A percentile compares a stretch with the other conserved stretches of the same genome.
These are phyloP conservation scores for Vulpes vulpes DNA, from an alignment of 2,113 vertebrate species.

Conservation along the genomic window DNA sequence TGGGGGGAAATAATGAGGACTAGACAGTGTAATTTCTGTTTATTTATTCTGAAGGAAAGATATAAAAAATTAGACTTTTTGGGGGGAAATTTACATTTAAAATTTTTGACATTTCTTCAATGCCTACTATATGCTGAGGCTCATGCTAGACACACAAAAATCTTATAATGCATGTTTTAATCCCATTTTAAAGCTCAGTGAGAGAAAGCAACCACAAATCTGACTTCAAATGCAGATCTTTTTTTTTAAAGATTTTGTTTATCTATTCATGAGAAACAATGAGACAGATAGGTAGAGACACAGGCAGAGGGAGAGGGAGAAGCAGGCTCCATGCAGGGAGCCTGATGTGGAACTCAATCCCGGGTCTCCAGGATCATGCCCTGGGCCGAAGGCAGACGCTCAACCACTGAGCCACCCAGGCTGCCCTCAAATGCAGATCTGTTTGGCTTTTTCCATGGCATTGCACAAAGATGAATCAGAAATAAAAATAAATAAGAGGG, in stretches of 20 bases:
- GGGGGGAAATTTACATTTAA: neutral
- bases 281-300: too few species aligned
- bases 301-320: too few species aligned
- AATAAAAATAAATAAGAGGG: conserved; percentile 37
- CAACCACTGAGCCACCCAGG: too few species aligned
- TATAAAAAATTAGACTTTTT: neutral
- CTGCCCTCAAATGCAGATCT: neutral
- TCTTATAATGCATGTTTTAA: neutral
- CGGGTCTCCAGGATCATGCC: too few species aligned
- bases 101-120: neutral
- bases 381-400: too few species aligned
- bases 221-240: neutral
- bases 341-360: too few species aligned
- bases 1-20: neutral
- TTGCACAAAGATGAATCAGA: neutral
- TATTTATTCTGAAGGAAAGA: neutral
- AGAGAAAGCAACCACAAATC: neutral
- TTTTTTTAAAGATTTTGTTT: neutral
- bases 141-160: neutral
- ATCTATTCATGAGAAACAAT: too few species aligned
- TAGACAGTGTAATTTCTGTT: neutral
- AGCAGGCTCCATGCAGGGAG: too few species aligned
- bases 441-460: neutral
- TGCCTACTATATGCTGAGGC: neutral
- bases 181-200: neutral